Evolutionary conservation across 2,888 invertebrate genomes (phyloP), one percentile per base, ranked within the genome.

Genomic region (Tetanocera ferruginea): DNA sequence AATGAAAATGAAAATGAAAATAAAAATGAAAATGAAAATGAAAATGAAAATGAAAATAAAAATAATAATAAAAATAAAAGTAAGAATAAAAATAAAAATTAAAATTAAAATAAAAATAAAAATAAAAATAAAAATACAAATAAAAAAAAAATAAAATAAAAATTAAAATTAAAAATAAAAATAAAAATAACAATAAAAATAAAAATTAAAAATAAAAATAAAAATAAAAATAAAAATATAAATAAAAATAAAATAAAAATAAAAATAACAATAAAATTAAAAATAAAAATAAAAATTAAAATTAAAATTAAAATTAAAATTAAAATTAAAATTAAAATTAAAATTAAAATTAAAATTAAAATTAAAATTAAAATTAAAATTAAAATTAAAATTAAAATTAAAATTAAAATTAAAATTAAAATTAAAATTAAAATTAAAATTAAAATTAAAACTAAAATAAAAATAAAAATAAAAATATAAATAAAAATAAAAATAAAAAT

Each of bases 81-180:
- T n/a, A n/a, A n/a, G n/a, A n/a, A n/a, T n/a, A n/a, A n/a, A n/a
- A n/a, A n/a, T n/a, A n/a, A n/a, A n/a, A n/a, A n/a, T n/a, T n/a
- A n/a, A n/a, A n/a, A n/a, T n/a, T n/a, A n/a, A n/a, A n/a, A n/a
- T n/a, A n/a, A n/a, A n/a, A n/a, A n/a, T n/a, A 49, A 49, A 6
- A 9, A 25, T 19, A 60, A 25, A 23, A 19, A n/a, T 19, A 60
- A 31, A 66, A 51, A 73, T 9, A 25, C 70, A 66, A 66, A 66
- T 37, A 55, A 31, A 76, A 62, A 49, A 62, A 52, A 34, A 28
- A 64, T 49, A 49, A 14, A 6, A 19, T 60, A 25, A 57, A 76
- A 55, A 5, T 49, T 49, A 49, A 49, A 49, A 49, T 9, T 49
- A 9, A 9, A 49, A 49, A 9, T 49, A 6, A 49, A 49, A 49